phyloP scores from a whole-genome alignment of 2,888 invertebrate species.

The Hirtodrosophila cameraria region DNA sequence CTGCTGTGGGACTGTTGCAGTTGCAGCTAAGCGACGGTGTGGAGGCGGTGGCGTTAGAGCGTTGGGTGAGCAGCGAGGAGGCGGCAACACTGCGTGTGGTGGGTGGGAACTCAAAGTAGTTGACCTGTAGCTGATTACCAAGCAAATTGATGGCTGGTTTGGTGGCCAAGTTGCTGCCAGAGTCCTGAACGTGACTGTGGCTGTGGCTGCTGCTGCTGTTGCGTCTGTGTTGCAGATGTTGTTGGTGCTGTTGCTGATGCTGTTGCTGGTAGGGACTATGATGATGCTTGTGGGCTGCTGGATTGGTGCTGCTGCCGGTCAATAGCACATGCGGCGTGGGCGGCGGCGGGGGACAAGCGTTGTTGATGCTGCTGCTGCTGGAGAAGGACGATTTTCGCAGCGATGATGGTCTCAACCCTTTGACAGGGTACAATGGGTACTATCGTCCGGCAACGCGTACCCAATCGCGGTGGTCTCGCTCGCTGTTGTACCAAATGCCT shows the following conservation, averaged over 20 bases:
- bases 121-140: slow-evolving; percentile 74
- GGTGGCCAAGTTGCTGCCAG: slow-evolving; percentile 54
- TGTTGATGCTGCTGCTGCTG: slow-evolving; percentile 80
- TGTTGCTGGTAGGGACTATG: slow-evolving; percentile 29
- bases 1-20: slow-evolving; percentile 15
- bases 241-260: slow-evolving; percentile 20
- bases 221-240: slow-evolving; percentile 32
- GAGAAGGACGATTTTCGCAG: slow-evolving; percentile 82
- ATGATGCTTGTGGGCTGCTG: slow-evolving; percentile 48
- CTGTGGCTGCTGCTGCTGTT: slow-evolving; percentile 32
- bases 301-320: slow-evolving; percentile 45
- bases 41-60: slow-evolving; percentile 55
- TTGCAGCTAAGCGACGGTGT: slow-evolving; percentile 65
- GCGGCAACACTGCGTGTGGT: slow-evolving; percentile 26
- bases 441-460: slow-evolving; percentile 85
- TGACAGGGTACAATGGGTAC: slow-evolving; percentile 84
- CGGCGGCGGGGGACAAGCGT: slow-evolving; percentile 81
- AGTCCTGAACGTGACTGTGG: slow-evolving; percentile 23
- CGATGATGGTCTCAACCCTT: slow-evolving; percentile 84
- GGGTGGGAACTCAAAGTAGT: slow-evolving; percentile 80
- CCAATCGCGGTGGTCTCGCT: slow-evolving; percentile 84
- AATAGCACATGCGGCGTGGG: slow-evolving; percentile 71
- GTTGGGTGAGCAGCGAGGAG: slow-evolving; percentile 48
- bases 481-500: slow-evolving; percentile 85
- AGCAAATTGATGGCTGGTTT: slow-evolving; percentile 70